Percentiles rank a stretch among this genome's conserved stretches.
These are phyloP conservation scores for Drosophila paramelanica DNA, from an alignment of 2,888 invertebrate genomes.

Conservation along the genomic window DNA sequence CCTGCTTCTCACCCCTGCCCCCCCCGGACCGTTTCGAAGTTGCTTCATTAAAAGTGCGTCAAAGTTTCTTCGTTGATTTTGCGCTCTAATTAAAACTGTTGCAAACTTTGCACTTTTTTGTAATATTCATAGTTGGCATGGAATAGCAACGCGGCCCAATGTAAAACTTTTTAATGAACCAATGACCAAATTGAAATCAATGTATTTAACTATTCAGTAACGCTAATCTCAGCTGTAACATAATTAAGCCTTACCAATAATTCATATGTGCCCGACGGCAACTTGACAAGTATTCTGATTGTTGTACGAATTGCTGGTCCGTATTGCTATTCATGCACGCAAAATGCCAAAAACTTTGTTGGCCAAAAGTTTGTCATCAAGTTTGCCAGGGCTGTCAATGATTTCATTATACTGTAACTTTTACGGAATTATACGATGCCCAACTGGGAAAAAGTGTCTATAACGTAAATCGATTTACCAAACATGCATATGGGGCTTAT, in stretches of 20 bases:
- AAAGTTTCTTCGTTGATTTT: conserved; percentile 74
- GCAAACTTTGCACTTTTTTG: conserved; percentile 58
- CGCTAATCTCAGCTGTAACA: conserved; percentile 30
- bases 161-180: conserved; percentile 75
- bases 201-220: conserved; percentile 20
- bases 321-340: conserved; percentile 29
- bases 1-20: conserved; percentile 27
- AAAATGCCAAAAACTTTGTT: conserved; percentile 56
- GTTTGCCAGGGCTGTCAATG: conserved; percentile 52
- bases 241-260: conserved; percentile 41
- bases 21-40: conserved; percentile 35
- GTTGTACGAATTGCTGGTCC: conserved; percentile 6
- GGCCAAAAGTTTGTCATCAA: conserved; percentile 58
- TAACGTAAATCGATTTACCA: conserved; percentile 48
- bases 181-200: conserved; percentile 66
- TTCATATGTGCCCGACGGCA: conserved; percentile 30
- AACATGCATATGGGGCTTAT: conserved; percentile 12
- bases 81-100: conserved; percentile 74
- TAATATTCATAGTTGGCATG: conserved; percentile 69
- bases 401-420: conserved; percentile 59
- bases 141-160: conserved; percentile 66
- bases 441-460: conserved; percentile 24
- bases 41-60: conserved; percentile 76
- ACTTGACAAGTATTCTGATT: background rate
- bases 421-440: conserved; percentile 43